Evolutionary conservation across 1,140 invertebrate species (phyloP).

Genomic region (Panagrolaimus sp.): DNA sequence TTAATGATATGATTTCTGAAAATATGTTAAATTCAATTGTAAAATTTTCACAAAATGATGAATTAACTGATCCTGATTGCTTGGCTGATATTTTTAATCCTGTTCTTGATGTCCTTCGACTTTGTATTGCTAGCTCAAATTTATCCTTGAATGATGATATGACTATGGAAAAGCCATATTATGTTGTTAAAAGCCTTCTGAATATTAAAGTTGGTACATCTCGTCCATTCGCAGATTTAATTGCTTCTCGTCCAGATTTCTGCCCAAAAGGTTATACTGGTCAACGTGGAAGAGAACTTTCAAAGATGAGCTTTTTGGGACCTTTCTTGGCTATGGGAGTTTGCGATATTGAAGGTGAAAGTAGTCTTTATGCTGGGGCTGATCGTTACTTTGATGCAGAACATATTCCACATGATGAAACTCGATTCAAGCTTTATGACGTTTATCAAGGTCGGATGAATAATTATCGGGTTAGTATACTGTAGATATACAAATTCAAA

Average conservation of each 20-base stretch:
- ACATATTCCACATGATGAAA: slow-evolving; percentile 26
- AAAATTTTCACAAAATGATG: not conserved
- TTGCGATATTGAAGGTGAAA: slow-evolving; percentile 69
- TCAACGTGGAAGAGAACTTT: slow-evolving; percentile 74
- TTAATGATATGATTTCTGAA: not conserved
- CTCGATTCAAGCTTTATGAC: slow-evolving; percentile 26
- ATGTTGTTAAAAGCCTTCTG: slow-evolving; percentile 16
- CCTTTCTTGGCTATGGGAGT: slow-evolving; percentile 77
- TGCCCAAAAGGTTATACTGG: slow-evolving; percentile 69
- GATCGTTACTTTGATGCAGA: slow-evolving; percentile 19
- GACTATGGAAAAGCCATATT: slow-evolving; percentile 24
- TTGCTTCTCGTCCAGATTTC: slow-evolving; percentile 68
- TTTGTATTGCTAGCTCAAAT: not conserved
- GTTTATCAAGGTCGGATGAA: slow-evolving; percentile 17
- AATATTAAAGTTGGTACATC: slow-evolving; percentile 28
- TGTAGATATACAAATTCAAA: slow-evolving; percentile 10
- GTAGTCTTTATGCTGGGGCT: slow-evolving; percentile 41
- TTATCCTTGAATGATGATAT: not conserved
- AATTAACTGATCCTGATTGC: not conserved
- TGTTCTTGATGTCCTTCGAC: not conserved
- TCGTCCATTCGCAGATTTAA: slow-evolving; percentile 36
- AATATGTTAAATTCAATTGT: not conserved
- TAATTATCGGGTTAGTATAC: slow-evolving; percentile 12
- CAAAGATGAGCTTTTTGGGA: slow-evolving; percentile 75
- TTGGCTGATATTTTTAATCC: not conserved